These are phyloP conservation scores for Sesamia nonagrioides DNA, from an alignment of 1,140 invertebrate genomes.

Conservation along the genomic window DNA sequence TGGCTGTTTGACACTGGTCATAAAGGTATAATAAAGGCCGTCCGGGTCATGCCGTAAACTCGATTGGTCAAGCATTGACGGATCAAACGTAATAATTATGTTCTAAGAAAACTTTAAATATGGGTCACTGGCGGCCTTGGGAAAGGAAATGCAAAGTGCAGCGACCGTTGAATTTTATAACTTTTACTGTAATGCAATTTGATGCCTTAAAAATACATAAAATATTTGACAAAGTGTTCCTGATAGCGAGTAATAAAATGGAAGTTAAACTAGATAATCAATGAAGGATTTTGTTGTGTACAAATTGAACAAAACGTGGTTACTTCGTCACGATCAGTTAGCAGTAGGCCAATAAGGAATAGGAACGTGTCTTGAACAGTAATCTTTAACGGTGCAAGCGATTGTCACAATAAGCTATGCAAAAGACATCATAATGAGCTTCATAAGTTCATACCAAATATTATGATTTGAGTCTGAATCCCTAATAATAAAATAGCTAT, in stretches of 20 bases:
- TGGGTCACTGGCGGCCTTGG: slow-evolving; percentile 81
- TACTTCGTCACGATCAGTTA: slow-evolving; percentile 33
- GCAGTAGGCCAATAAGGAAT: slow-evolving; percentile 36
- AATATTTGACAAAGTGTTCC: background rate
- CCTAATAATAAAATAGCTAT: no score
- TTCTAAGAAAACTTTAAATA: slow-evolving; percentile 73
- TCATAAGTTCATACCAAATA: background rate
- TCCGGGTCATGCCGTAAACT: slow-evolving; percentile 74
- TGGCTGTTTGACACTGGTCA: slow-evolving; percentile 64
- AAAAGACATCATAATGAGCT: slow-evolving; percentile 1
- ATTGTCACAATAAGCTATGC: slow-evolving; percentile 21
- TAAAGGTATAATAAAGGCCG: slow-evolving; percentile 70
- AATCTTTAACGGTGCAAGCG: slow-evolving; percentile 29
- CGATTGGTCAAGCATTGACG: slow-evolving; percentile 83
- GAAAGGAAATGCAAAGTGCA: slow-evolving; percentile 75
- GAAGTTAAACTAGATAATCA: background rate
- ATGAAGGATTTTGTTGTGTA: slow-evolving; percentile 18
- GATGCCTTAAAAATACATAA: background rate
- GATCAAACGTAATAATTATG: slow-evolving; percentile 74
- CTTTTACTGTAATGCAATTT: slow-evolving; percentile 8
- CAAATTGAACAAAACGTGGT: slow-evolving; percentile 12
- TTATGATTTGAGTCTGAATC: background rate
- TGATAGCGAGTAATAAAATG: slow-evolving; percentile 14
- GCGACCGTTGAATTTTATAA: slow-evolving; percentile 52
- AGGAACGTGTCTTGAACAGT: slow-evolving; percentile 18